Evolutionary conservation across 2,113 vertebrate species (phyloP), one percentile per base, ranked within the genome.

Genomic region (Ptilonorhynchus violaceus): DNA sequence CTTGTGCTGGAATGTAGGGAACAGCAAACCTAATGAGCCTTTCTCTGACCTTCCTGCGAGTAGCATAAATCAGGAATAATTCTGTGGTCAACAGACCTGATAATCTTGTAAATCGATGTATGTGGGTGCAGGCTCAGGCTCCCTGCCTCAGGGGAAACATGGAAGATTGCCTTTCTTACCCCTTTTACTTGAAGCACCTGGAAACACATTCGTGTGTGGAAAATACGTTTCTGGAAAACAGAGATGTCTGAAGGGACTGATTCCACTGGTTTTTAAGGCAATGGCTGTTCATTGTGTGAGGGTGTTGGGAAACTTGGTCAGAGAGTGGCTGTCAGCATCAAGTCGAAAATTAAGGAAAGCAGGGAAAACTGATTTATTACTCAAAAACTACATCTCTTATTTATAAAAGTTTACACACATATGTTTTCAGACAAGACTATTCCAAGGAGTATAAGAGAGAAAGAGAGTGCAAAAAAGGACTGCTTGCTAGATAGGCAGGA

Each of bases 311-410:
- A 97, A 87, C 66, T 59, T 74, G 68, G 73, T 90, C 87, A 81
- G 66, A 52, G 52, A 93, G 24, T 33, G 31, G 62, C 85, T 95
- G 88, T 97, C 93, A 97, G 55, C 93, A 97, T 76, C 53, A 77
- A 94, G 76, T 60, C 10, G 19, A 92, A 96, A 97, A 94, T 82
- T 87, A 87, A 85, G 68, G 66, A 94, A 96, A 96, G 50, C 72
- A 66, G 85, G 91, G 96, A 96, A 94, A 87, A 64, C 63, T 94
- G 73, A 97, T 85, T 96, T 93, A 90, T 93, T 87, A 85, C 47
- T 78, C 62, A 68, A 82, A 96, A 73, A 22, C 39, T 18, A 64
- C 63, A 58, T 42, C 46, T 93, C 67, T 93, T 68, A 47, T 93
- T 92, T 93, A 52, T 95, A 60, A 95, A 93, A 92, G 31, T 78